Percentiles rank a stretch among this genome's conserved stretches.
Conservation (phyloP, 2,113 vertebrate genomes). For the Stegastes partitus region DNA sequence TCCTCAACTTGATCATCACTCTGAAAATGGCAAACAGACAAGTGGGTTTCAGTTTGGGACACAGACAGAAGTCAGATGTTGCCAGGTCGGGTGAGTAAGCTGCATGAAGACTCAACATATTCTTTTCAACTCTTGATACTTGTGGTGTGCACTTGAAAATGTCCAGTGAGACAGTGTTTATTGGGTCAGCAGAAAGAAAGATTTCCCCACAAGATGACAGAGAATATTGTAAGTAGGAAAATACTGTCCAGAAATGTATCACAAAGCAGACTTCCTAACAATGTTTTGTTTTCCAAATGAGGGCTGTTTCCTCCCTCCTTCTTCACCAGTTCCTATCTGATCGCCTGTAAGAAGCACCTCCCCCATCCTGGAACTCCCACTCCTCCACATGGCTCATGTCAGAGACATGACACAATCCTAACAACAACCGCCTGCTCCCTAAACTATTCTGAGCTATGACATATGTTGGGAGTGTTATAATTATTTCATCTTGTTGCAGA, state of each 20-base stretch:
- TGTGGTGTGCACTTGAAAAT: too few relatives aligned
- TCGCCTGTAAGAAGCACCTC: conserved; percentile 37
- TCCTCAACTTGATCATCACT: too few relatives aligned
- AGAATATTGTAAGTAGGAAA: background rate
- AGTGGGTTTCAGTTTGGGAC: too few relatives aligned
- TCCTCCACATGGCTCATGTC: conserved; percentile 42
- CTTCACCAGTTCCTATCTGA: conserved; percentile 18
- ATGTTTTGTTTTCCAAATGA: conserved; percentile 41
- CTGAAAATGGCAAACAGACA: too few relatives aligned
- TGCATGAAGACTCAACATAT: background rate
- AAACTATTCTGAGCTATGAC: background rate
- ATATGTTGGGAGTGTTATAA: background rate
- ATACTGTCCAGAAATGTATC: background rate
- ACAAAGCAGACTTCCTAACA: conserved; percentile 2
- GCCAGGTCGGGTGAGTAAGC: too few relatives aligned
- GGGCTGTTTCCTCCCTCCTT: conserved; percentile 26
- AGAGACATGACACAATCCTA: conserved; percentile 29
- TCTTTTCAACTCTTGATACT: background rate
- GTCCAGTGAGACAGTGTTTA: background rate
- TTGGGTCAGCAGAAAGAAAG: background rate
- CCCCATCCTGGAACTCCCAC: conserved; percentile 51
- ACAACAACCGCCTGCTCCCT: background rate
- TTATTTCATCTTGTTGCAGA: background rate
- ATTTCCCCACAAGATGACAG: background rate
- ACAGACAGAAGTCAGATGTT: too few relatives aligned